Evolutionary conservation across 2,113 vertebrate genomes (phyloP).

Genomic region (Morphnarchus princeps): DNA sequence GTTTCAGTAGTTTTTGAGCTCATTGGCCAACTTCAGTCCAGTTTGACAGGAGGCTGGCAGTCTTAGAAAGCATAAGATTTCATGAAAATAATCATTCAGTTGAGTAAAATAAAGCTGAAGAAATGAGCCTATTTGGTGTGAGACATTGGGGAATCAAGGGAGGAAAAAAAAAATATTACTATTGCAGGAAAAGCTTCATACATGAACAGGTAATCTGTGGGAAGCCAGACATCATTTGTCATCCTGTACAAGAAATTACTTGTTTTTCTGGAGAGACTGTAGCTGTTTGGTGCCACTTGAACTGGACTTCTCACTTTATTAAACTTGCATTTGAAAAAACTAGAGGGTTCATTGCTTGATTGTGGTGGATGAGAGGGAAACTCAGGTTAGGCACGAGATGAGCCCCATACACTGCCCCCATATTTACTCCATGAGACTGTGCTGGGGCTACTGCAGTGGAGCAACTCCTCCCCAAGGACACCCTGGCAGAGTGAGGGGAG

Average conservation of each 20-base stretch:
- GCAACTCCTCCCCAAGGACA: neutral
- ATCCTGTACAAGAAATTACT: neutral
- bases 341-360: neutral
- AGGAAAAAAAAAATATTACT: neutral
- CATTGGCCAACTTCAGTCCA: neutral
- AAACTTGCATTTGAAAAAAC: neutral
- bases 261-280: neutral
- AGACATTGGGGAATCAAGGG: neutral
- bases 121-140: neutral
- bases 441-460: neutral
- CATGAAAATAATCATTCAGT: neutral
- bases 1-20: neutral
- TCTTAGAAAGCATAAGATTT: neutral
- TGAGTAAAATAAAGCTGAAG: neutral
- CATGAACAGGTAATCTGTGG: neutral
- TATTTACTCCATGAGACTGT: neutral
- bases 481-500: neutral
- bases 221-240: neutral
- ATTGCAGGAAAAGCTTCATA: neutral
- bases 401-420: neutral
- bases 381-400: neutral
- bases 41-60: neutral
- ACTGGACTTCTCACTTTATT: neutral
- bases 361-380: neutral
- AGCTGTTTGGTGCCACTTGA: neutral